These are phyloP conservation scores for Oxygymnocypris stewartii DNA, from an alignment of 2,113 vertebrate species.

Conservation along the genomic window DNA sequence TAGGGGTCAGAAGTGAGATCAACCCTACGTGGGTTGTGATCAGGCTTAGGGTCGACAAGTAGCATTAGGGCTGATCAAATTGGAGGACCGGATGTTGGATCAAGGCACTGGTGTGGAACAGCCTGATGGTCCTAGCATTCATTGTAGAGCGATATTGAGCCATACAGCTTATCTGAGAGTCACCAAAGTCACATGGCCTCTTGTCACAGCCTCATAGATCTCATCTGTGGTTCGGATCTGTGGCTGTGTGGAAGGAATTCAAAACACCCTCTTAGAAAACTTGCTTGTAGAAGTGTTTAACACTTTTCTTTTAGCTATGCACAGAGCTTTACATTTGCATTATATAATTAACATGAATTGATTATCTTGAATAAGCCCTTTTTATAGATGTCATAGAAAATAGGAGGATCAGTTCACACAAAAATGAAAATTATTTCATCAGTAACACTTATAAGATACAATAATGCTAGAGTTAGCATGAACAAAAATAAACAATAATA, in stretches of 20 bases:
- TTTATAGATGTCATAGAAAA: neutral
- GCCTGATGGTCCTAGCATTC: slow-evolving; percentile 69
- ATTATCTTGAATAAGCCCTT: neutral
- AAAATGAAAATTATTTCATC: neutral
- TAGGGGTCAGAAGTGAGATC: neutral
- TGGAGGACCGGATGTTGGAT: slow-evolving; percentile 75
- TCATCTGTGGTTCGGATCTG: slow-evolving; percentile 76
- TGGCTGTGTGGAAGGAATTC: slow-evolving; percentile 65
- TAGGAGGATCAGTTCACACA: neutral
- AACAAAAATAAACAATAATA: neutral
- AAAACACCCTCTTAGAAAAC: slow-evolving; percentile 19
- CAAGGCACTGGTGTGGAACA: slow-evolving; percentile 95
- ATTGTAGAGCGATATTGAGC: neutral
- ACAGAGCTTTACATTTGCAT: neutral
- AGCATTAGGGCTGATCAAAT: slow-evolving; percentile 37
- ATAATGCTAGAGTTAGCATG: neutral
- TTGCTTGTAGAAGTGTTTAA: neutral
- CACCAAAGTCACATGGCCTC: slow-evolving; percentile 47
- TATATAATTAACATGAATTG: neutral
- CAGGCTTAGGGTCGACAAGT: neutral
- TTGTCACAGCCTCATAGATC: slow-evolving; percentile 75
- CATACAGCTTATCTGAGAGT: slow-evolving; percentile 15
- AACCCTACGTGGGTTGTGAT: neutral
- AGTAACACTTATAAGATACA: neutral
- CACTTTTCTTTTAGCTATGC: neutral